Percentiles rank a stretch among this genome's conserved stretches.
Evolutionary conservation across 2,797 vertebrate genomes (phyloP).

Genomic region (Alca torda): DNA sequence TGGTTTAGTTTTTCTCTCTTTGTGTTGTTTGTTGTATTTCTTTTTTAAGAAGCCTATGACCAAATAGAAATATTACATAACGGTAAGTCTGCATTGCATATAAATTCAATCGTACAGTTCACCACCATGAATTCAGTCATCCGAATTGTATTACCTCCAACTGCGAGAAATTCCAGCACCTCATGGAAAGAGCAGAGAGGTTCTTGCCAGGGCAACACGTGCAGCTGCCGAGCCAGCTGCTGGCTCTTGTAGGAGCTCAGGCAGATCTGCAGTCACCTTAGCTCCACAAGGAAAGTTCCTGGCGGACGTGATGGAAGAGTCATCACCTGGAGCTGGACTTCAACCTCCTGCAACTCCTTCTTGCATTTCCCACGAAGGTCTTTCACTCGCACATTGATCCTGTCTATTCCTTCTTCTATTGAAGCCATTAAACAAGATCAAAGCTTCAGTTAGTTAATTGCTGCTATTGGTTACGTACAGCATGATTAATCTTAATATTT

Average conservation of each 20-base stretch:
- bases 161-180: not conserved
- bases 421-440: not conserved
- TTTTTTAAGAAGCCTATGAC: not conserved
- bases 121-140: not conserved
- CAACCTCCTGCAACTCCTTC: not conserved
- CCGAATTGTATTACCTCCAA: not conserved
- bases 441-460: not conserved
- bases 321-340: not conserved
- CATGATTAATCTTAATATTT: not conserved
- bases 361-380: not conserved
- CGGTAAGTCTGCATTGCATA: not conserved
- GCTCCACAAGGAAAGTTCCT: not conserved
- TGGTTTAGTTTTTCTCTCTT: not conserved
- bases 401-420: not conserved
- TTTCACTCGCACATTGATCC: not conserved
- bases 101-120: not conserved
- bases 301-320: not conserved
- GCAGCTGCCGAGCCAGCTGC: not conserved
- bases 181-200: not conserved
- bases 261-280: not conserved
- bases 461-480: not conserved
- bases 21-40: not conserved
- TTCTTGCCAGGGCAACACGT: not conserved
- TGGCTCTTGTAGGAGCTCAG: not conserved
- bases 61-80: not conserved